phyloP scores from a whole-genome alignment of 2,113 vertebrate genomes.

The Perognathus longimembris region DNA sequence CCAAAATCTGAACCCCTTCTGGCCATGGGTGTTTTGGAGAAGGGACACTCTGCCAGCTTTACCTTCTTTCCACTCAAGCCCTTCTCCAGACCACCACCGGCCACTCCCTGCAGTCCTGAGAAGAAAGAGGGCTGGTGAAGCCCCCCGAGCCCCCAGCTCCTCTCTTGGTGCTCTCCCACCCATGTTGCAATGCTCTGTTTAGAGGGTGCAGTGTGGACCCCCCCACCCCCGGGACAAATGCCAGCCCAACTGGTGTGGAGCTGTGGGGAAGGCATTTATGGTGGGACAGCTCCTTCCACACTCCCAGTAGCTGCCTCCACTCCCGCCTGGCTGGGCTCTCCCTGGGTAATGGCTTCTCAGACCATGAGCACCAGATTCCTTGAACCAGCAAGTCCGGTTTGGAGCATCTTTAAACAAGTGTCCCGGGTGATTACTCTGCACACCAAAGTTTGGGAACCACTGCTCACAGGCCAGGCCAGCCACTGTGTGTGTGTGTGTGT shows the following conservation, averaged over 20 bases:
- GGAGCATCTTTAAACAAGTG: too few relatives aligned
- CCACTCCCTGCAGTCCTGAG: neutral
- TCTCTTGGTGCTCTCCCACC: neutral
- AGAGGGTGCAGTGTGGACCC: accelerated
- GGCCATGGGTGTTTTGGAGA: neutral
- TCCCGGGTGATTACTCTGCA: neutral
- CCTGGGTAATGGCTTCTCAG: neutral
- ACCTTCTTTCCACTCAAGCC: neutral
- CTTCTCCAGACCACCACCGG: neutral
- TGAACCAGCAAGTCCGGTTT: neutral
- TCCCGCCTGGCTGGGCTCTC: neutral
- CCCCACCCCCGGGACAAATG: neutral
- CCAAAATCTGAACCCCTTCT: neutral
- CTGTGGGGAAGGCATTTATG: neutral
- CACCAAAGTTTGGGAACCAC: neutral
- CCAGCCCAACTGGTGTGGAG: accelerated
- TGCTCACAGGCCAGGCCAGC: neutral
- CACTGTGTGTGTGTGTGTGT: too few relatives aligned
- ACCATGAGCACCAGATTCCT: too few relatives aligned
- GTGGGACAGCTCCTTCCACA: accelerated
- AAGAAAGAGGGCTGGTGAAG: neutral
- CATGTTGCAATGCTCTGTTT: neutral
- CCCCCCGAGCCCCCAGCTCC: neutral
- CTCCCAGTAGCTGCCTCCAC: neutral
- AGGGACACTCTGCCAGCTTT: neutral